Evolutionary conservation across 2,113 vertebrate species (phyloP), one percentile per base, ranked within the genome.

Genomic region (Garra rufa): DNA sequence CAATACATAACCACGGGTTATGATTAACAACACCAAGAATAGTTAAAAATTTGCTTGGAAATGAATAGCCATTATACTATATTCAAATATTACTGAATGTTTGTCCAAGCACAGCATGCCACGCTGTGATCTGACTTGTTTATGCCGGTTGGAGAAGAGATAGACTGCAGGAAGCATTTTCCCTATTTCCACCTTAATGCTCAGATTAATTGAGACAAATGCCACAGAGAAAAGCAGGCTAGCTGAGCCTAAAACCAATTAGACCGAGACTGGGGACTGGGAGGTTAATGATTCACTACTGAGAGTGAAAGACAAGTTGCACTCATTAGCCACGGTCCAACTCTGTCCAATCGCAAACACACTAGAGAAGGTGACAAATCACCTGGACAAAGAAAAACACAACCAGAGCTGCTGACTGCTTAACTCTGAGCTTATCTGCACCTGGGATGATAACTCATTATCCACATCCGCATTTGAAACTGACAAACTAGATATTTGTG

Each of bases 271-370:
- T 65, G 34, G 46, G 43, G n/a, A 75, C 71, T 14, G 59, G 6
- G 24, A 43, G 50, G 61, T 78, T 57, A 83, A 80, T 83, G 28
- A 86, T 83, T 86, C 74, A 86, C 65, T 28, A 55, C 34, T 79
- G 76, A 79, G 55, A 83, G 6, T 43, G 46, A 63, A 82, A 55
- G 52, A 77, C 46, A 34, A 76, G 75, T 28, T 24, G 5, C 43
- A 15, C 61, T 65, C 43, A 50, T 67, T 67, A 81, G 9, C 78
- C 61, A 81, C 26, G 61, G 69, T 24, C n/a, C 6, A 73, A 73
- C 38, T 44, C 38, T 0, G 4, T 61, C 13, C 61, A 81, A 46
- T 14, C 61, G 55, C 26, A 48, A 43, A 65, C 52, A 63, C n/a
- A 63, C 9, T 8, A 44, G 17, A 63, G 65, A 30, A 30, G 14